Percentiles rank a stretch among this genome's conserved stretches.
These are phyloP conservation scores for Xiphophorus maculatus DNA, from an alignment of 2,113 vertebrate species.

Conservation along the genomic window DNA sequence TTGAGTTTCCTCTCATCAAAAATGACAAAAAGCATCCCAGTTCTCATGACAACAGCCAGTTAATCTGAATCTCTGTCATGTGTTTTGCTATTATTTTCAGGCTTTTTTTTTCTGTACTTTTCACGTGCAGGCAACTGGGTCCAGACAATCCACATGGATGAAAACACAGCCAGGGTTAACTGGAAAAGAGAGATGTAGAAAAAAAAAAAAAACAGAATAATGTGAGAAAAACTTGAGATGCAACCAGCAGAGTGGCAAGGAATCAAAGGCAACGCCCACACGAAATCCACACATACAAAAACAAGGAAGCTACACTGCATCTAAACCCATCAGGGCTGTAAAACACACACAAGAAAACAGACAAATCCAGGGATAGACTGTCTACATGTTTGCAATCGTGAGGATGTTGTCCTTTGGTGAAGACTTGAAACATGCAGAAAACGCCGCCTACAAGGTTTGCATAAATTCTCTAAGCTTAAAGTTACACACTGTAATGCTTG, in stretches of 20 bases:
- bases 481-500: not conserved
- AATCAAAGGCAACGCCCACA: slow-evolving; percentile 60
- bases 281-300: slow-evolving; percentile 55
- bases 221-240: slow-evolving; percentile 47
- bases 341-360: slow-evolving; percentile 21
- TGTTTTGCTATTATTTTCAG: not conserved
- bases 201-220: slow-evolving; percentile 36
- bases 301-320: slow-evolving; percentile 36
- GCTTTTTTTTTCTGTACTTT: not conserved
- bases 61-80: slow-evolving; percentile 34
- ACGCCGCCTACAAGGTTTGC: not conserved
- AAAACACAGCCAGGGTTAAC: slow-evolving; percentile 71
- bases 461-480: not conserved
- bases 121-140: slow-evolving; percentile 37
- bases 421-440: not conserved
- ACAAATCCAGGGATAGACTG: slow-evolving; percentile 12
- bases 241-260: slow-evolving; percentile 40
- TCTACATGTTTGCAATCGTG: slow-evolving; percentile 4
- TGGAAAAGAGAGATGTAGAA: slow-evolving; percentile 62
- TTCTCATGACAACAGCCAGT: slow-evolving; percentile 56
- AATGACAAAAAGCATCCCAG: slow-evolving; percentile 29
- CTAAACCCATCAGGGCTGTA: slow-evolving; percentile 29
- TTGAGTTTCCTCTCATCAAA: slow-evolving; percentile 35
- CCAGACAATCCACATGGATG: slow-evolving; percentile 50
- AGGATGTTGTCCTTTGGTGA: not conserved